These are phyloP conservation scores for Hippopotamus amphibius DNA, from an alignment of 2,113 vertebrate genomes.

Conservation along the genomic window DNA sequence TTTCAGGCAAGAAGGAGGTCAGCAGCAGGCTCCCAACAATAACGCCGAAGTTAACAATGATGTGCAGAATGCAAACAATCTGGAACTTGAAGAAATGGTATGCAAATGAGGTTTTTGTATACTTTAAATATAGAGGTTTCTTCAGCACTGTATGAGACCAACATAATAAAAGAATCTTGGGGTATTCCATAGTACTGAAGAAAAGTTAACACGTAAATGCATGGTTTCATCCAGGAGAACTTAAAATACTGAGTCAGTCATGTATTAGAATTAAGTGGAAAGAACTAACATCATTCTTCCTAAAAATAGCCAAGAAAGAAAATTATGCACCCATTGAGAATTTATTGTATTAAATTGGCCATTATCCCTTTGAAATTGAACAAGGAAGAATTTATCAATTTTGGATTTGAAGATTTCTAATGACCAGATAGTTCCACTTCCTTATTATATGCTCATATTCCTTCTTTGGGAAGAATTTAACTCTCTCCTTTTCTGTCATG, in stretches of 20 bases:
- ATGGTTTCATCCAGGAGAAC: not conserved
- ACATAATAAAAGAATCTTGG: not conserved
- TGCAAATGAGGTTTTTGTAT: slow-evolving; percentile 52
- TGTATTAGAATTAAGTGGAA: not conserved
- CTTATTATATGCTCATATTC: not conserved
- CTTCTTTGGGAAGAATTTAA: not conserved
- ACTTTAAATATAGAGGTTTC: not conserved
- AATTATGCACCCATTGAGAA: not conserved
- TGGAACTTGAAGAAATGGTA: slow-evolving; percentile 95
- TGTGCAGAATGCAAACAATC: slow-evolving; percentile 89
- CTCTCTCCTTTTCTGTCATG: not conserved
- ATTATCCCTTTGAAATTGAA: not conserved
- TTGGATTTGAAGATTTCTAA: not conserved
- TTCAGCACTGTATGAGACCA: not conserved
- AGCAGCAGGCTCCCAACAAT: slow-evolving; percentile 88
- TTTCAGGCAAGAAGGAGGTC: slow-evolving; percentile 92
- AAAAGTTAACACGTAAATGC: not conserved
- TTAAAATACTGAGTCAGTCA: not conserved
- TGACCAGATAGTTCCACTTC: not conserved
- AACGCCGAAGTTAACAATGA: slow-evolving; percentile 90
- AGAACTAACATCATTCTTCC: not conserved
- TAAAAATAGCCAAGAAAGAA: not conserved
- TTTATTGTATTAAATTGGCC: not conserved
- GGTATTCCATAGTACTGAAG: not conserved
- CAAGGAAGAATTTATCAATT: too few species aligned